Evolutionary conservation across 1,140 invertebrate genomes (phyloP).

Genomic region (Monochamus saltuarius): DNA sequence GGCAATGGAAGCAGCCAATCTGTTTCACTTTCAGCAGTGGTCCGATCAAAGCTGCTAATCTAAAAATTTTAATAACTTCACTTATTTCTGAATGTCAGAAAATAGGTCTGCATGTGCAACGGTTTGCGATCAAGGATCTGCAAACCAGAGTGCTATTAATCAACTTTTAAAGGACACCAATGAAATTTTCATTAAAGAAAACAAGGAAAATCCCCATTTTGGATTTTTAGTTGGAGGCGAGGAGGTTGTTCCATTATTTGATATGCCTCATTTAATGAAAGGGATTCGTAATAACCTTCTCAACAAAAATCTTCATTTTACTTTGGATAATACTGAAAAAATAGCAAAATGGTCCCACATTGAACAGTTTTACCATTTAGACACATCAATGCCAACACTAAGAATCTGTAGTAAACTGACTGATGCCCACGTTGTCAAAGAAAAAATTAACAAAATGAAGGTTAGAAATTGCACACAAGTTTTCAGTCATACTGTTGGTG

Average conservation of each 20-base stretch:
- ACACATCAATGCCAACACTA: not conserved
- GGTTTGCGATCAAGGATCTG: constrained; percentile 42
- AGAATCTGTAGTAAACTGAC: constrained; percentile 36
- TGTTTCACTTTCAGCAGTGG: constrained; percentile 31
- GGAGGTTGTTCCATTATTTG: constrained; percentile 41
- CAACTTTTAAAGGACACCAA: constrained; percentile 18
- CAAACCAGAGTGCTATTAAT: constrained; percentile 40
- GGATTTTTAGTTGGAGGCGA: constrained; percentile 24
- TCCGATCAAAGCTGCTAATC: constrained; percentile 29
- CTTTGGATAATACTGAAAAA: constrained; percentile 15
- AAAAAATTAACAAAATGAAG: constrained; percentile 43
- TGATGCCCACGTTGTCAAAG: constrained; percentile 33
- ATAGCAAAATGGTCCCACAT: constrained; percentile 35
- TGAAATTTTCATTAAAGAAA: constrained; percentile 11
- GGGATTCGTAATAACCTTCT: constrained; percentile 45
- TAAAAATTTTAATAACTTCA: constrained; percentile 12
- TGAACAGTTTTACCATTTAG: constrained; percentile 25
- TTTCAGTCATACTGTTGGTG: constrained; percentile 40
- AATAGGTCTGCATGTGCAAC: constrained; percentile 39
- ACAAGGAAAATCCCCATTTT: constrained; percentile 24
- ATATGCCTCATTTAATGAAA: constrained; percentile 47
- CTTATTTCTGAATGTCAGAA: constrained; percentile 33
- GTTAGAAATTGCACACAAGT: constrained; percentile 42
- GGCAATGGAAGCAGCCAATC: constrained; percentile 42
- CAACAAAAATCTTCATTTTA: constrained; percentile 38